A percentile compares a stretch with the other conserved stretches of the same genome.
phyloP scores from a whole-genome alignment of 2,797 vertebrate species.

The Cossypha polioptera region DNA sequence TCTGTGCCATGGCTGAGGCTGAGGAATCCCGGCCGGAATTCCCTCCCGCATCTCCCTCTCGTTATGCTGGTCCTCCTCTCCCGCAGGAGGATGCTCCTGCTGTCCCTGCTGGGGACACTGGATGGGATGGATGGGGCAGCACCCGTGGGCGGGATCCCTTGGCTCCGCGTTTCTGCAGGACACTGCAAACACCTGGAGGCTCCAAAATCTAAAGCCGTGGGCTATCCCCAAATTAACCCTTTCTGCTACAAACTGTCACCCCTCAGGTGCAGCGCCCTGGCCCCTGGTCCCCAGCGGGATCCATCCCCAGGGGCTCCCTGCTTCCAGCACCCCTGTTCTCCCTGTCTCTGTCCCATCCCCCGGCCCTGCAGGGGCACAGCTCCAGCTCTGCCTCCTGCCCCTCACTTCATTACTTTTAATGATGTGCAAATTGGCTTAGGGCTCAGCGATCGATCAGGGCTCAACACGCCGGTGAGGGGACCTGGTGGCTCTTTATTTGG shows the following conservation, averaged over 20 bases:
- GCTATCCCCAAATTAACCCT: neutral
- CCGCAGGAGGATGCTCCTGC: accelerated
- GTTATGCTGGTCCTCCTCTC: accelerated
- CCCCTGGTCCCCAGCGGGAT: neutral
- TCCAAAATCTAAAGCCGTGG: neutral
- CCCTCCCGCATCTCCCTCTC: neutral
- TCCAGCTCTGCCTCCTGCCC: neutral
- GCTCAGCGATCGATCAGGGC: neutral
- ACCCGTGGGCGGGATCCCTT: neutral
- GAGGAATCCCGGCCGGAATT: neutral
- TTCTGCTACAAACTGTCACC: accelerated
- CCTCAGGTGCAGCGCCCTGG: accelerated
- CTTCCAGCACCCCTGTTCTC: neutral
- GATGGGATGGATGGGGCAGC: neutral
- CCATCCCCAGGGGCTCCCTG: accelerated
- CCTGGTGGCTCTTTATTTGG: neutral
- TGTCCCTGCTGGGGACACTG: neutral
- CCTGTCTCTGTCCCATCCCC: accelerated
- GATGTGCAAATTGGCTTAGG: neutral
- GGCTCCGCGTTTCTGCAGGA: neutral
- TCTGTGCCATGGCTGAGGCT: neutral
- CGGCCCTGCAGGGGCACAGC: neutral
- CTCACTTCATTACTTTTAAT: neutral
- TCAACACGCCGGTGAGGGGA: neutral
- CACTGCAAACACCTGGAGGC: accelerated